A percentile compares a stretch with the other conserved stretches of the same genome.
phyloP scores from a whole-genome alignment of 2,113 vertebrate species.

The Chionomys nivalis region DNA sequence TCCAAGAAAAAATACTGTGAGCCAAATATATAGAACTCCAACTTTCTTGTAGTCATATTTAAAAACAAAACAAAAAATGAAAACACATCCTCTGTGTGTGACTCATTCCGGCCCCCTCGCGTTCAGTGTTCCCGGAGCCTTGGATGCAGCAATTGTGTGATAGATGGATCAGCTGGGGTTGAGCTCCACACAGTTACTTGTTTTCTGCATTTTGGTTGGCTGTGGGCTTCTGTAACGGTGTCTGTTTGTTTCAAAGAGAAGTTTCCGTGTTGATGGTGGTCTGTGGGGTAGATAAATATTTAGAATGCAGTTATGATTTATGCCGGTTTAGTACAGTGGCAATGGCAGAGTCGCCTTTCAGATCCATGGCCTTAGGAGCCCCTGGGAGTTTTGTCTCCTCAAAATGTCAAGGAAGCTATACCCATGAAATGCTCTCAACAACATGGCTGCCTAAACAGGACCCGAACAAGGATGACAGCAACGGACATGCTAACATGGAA shows the following conservation, averaged over 20 bases:
- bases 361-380: neutral
- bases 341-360: neutral
- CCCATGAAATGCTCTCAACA: neutral
- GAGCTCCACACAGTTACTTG: neutral
- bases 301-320: neutral
- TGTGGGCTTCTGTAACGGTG: neutral
- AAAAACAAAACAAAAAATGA: neutral
- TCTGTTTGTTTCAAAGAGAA: neutral
- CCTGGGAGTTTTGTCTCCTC: neutral
- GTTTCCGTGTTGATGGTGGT: neutral
- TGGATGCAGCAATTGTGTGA: neutral
- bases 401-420: neutral
- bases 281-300: neutral
- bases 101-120: too few species aligned
- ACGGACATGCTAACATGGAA: neutral
- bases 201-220: neutral
- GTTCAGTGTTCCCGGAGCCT: neutral
- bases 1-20: slow-evolving; percentile 34
- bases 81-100: neutral
- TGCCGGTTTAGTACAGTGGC: neutral
- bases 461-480: neutral
- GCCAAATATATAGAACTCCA: neutral
- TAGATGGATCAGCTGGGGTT: neutral
- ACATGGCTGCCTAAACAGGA: neutral
- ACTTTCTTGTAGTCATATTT: neutral